Conservation (phyloP, 2,797 vertebrate species). For the Thamnophis elegans region DNA sequence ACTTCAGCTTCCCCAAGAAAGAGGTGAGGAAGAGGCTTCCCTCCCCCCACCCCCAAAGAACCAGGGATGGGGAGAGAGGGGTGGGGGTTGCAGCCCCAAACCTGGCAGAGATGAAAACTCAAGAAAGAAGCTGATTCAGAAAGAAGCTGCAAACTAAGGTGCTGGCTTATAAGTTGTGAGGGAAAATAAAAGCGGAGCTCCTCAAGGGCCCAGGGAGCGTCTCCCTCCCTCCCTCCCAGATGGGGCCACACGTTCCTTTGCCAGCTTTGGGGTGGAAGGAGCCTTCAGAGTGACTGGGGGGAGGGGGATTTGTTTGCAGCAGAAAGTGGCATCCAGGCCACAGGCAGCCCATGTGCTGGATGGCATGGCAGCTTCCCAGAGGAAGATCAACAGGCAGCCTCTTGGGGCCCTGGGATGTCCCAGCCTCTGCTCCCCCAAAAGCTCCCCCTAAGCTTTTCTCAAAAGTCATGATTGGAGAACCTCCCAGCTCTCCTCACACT, state of each 20-base stretch:
- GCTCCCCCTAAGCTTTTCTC: background rate
- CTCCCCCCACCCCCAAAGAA: background rate
- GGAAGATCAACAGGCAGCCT: background rate
- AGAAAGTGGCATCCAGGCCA: background rate
- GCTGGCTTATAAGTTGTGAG: conserved; percentile 53
- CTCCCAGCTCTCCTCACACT: background rate
- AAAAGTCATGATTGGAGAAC: background rate
- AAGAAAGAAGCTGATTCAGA: background rate
- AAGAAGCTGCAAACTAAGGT: conserved; percentile 15
- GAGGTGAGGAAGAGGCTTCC: too few species aligned
- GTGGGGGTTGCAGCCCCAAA: background rate
- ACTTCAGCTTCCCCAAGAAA: background rate
- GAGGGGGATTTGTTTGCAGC: accelerated
- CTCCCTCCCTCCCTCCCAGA: background rate
- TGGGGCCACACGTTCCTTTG: background rate
- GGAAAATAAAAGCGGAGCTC: conserved; percentile 36
- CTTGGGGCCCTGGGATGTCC: background rate
- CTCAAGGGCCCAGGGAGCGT: background rate
- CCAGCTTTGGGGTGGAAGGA: accelerated
- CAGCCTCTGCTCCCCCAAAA: conserved; percentile 41
- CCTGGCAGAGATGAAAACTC: background rate
- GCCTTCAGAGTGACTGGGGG: accelerated
- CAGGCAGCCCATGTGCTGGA: background rate
- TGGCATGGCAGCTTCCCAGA: background rate
- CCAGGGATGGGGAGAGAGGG: background rate